Percentiles rank a stretch among this genome's conserved stretches.
Evolutionary conservation across 2,113 vertebrate species (phyloP).

Genomic region (Planiliza haematocheilus): DNA sequence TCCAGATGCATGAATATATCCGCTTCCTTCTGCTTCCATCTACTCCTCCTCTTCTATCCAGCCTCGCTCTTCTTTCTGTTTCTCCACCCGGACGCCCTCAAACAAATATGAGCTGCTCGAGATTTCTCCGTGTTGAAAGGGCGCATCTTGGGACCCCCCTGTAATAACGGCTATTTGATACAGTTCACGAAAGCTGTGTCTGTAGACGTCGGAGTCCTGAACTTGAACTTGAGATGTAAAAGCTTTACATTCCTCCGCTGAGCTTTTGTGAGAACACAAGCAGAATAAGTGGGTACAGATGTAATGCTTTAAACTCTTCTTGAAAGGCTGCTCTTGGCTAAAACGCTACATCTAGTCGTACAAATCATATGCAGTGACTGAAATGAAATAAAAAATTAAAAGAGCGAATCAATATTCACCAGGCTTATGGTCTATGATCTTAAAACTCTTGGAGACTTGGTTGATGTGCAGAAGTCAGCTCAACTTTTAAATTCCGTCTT

Average conservation of each 20-base stretch:
- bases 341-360: not conserved
- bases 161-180: no score
- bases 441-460: conserved; percentile 18
- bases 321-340: not conserved
- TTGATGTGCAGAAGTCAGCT: conserved; percentile 8
- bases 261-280: not conserved
- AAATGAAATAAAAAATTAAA: not conserved
- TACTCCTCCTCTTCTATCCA: no score
- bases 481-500: conserved; percentile 28
- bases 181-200: not conserved
- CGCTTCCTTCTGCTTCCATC: no score
- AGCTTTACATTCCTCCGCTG: not conserved
- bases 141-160: no score
- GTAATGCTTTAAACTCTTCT: not conserved
- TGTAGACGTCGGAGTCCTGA: not conserved
- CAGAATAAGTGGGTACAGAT: not conserved
- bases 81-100: no score
- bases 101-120: no score
- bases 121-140: no score
- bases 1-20: no score
- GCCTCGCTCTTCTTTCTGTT: no score
- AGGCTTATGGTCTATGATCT: not conserved
- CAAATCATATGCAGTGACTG: not conserved
- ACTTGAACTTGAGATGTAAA: not conserved
- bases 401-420: conserved; percentile 14